Evolutionary conservation across 1,140 invertebrate species (phyloP), one percentile per base, ranked within the genome.

Genomic region (Cydia strobilella): DNA sequence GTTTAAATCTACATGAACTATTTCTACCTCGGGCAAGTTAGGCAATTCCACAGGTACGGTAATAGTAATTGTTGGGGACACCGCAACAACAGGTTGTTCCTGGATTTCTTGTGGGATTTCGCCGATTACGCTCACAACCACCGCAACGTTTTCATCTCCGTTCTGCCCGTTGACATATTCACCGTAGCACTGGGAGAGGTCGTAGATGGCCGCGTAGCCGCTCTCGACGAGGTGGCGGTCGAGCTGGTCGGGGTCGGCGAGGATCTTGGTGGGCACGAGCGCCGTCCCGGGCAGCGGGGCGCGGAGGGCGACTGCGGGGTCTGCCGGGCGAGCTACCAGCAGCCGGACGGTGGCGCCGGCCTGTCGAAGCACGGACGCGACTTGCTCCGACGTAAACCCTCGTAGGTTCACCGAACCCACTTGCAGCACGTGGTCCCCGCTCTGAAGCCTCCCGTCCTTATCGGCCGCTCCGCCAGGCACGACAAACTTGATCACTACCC

Each of bases 401-500:
- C 97, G 95, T 74, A 99, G 94, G 91, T 97, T 98, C 66, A 99
- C 97, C 79, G 98, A 97, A 7, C 97, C 97, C 78, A 99, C 98
- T 93, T 99, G 98, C 72, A 99, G 94, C 72, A 99, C 96, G 92
- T 99, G 98, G 92, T 99, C 98, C 13, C 98, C 98, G 89, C 97
- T 96, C 87, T 97, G 97, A 73, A 99, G 93, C 7, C 97, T 94
- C 6, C 96, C 96, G 93, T 99, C 97, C 94, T 97, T 94, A 91
- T 99, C 97, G 18, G 98, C 97, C 9, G 98, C 96, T 80, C 97
- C 97, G 23, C 97, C 98, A 13, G 97, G 97, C 20, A 98, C 94
- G 69, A 99, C 96, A 73, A 97, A 97, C 92, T 99, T 99, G 74
- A 99, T 97, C 9, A 99, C 98, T 72, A 99, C 98, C n/a, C 98